phyloP scores from a whole-genome alignment of 2,113 vertebrate genomes.

The Leucopsar rothschildi region DNA sequence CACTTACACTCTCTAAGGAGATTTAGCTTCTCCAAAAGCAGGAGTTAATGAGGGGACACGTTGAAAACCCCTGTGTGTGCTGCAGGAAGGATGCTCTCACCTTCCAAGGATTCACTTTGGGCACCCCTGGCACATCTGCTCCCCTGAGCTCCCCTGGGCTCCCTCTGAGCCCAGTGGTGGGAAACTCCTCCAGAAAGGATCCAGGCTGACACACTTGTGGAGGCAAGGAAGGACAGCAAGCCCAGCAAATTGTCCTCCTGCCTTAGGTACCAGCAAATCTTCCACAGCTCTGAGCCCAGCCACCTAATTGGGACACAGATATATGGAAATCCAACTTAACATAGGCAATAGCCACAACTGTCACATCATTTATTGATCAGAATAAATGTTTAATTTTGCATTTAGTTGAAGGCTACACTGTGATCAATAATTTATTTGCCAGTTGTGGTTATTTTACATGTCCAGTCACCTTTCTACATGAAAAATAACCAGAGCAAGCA shows the following conservation, averaged over 20 bases:
- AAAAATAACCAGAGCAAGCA: background rate
- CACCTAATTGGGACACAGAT: background rate
- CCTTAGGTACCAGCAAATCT: background rate
- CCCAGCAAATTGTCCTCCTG: background rate
- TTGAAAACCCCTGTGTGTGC: fast-evolving
- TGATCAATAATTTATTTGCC: slow-evolving; percentile 31
- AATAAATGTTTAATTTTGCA: slow-evolving; percentile 61
- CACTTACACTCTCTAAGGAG: fast-evolving
- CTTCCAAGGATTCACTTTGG: no score
- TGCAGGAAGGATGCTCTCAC: fast-evolving
- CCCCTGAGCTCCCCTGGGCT: background rate
- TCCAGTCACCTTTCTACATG: slow-evolving; percentile 1
- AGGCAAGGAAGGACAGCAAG: background rate
- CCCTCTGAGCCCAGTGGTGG: fast-evolving
- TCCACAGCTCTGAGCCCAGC: background rate
- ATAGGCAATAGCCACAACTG: background rate
- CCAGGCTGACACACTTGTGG: background rate
- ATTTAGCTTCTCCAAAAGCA: background rate
- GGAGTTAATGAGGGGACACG: background rate
- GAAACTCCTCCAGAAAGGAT: background rate
- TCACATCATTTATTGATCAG: slow-evolving; percentile 36
- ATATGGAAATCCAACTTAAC: background rate
- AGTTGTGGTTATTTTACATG: slow-evolving; percentile 32
- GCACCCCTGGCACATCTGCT: no score
- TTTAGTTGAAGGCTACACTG: background rate